phyloP scores from a whole-genome alignment of 1,140 invertebrate species.

The Argopecten irradians region DNA sequence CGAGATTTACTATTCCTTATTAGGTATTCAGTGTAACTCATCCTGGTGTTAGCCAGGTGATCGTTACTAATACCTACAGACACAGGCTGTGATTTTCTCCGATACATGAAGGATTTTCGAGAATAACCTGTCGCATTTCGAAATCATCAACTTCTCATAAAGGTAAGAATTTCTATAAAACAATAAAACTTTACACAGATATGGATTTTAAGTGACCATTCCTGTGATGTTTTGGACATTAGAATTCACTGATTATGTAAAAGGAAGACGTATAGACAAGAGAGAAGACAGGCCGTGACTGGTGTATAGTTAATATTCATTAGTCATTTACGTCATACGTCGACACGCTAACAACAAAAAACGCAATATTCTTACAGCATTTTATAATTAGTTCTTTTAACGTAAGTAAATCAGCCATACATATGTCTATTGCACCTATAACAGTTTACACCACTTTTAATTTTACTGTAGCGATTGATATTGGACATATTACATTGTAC shows the following conservation, averaged over 20 bases:
- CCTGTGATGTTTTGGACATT: not conserved
- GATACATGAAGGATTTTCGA: not conserved
- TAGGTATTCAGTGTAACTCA: not conserved
- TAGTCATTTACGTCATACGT: not conserved
- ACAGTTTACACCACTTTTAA: not conserved
- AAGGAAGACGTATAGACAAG: not conserved
- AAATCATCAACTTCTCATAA: not conserved
- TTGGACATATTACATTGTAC: too few species aligned
- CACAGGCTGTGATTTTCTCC: not conserved
- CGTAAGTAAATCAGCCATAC: not conserved
- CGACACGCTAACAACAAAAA: not conserved
- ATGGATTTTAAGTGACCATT: too few species aligned
- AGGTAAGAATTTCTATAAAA: not conserved
- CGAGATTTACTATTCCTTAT: not conserved
- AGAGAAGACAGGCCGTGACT: not conserved
- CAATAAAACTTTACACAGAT: not conserved
- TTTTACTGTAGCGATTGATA: too few species aligned
- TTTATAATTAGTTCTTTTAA: not conserved
- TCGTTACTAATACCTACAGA: not conserved
- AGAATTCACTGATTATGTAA: not conserved
- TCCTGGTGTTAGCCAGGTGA: not conserved
- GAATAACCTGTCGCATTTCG: not conserved
- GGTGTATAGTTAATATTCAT: not conserved
- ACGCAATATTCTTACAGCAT: not conserved
- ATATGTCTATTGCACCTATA: not conserved